These are phyloP conservation scores for Lysandra coridon DNA, from an alignment of 2,888 invertebrate species.

Conservation along the genomic window DNA sequence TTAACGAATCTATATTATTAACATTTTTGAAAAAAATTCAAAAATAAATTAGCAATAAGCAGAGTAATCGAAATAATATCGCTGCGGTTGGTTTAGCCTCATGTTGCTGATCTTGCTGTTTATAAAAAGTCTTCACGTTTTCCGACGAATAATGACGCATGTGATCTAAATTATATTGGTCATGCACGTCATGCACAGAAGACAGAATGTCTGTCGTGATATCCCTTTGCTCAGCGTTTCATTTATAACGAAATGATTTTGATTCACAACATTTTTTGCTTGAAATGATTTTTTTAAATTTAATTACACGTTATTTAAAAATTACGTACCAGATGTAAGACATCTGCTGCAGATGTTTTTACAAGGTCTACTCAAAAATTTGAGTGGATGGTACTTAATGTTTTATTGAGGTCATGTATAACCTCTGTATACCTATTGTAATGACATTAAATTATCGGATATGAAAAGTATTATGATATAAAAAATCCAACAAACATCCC, in stretches of 20 bases:
- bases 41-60: not conserved
- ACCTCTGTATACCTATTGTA: not conserved
- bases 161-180: not conserved
- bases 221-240: not conserved
- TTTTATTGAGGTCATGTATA: constrained; percentile 8
- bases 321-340: not conserved
- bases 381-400: not conserved
- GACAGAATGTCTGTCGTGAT: not conserved
- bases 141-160: not conserved
- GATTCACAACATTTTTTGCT: not conserved
- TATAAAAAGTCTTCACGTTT: not conserved
- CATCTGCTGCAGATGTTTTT: not conserved
- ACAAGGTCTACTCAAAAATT: not conserved
- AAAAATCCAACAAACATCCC: not conserved
- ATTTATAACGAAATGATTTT: not conserved
- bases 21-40: not conserved
- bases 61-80: not conserved
- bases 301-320: not conserved
- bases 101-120: not conserved
- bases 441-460: not conserved
- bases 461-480: not conserved
- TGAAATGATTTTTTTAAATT: not conserved
- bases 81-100: not conserved
- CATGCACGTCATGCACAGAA: not conserved
- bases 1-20: not conserved